Conservation (phyloP, 2,113 vertebrate genomes). For the Epinephelus fuscoguttatus region DNA sequence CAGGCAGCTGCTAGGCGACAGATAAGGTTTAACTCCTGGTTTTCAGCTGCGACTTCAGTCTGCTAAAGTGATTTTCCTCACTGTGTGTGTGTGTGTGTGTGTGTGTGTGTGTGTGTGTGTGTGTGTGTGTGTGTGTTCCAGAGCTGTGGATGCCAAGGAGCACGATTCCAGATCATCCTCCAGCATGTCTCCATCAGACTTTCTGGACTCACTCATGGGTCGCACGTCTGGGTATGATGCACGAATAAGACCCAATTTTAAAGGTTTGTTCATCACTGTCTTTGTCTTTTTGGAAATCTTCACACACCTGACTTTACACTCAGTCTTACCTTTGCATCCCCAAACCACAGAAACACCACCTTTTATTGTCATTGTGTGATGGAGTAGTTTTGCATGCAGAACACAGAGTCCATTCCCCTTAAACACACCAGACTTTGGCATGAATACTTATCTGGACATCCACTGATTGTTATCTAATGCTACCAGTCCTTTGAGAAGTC, state of each 20-base stretch:
- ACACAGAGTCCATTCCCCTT: background rate
- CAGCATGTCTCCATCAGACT: slow-evolving; percentile 97
- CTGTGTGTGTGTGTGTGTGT: background rate
- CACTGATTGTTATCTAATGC: slow-evolving; percentile 40
- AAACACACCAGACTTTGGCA: slow-evolving; percentile 27
- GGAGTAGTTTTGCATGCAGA: background rate
- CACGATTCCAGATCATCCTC: slow-evolving; percentile 94
- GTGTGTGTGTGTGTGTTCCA: slow-evolving; percentile 68
- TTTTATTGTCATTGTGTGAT: background rate
- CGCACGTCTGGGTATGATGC: slow-evolving; percentile 98
- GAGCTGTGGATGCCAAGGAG: slow-evolving; percentile 93
- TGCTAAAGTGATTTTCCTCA: slow-evolving; percentile 24
- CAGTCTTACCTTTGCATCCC: background rate
- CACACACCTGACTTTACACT: background rate
- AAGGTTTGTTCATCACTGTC: slow-evolving; percentile 87
- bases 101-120: background rate
- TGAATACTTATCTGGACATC: slow-evolving; percentile 37
- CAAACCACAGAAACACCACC: background rate
- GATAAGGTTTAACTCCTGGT: slow-evolving; percentile 68
- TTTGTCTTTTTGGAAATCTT: slow-evolving; percentile 11
- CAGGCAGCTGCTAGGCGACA: slow-evolving; percentile 51
- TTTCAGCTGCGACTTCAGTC: slow-evolving; percentile 42
- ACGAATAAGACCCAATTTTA: slow-evolving; percentile 98
- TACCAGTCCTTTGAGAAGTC: slow-evolving; percentile 30
- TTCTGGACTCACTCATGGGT: slow-evolving; percentile 99